phyloP scores from a whole-genome alignment of 1,140 invertebrate genomes.

The Berghia stephanieae region DNA sequence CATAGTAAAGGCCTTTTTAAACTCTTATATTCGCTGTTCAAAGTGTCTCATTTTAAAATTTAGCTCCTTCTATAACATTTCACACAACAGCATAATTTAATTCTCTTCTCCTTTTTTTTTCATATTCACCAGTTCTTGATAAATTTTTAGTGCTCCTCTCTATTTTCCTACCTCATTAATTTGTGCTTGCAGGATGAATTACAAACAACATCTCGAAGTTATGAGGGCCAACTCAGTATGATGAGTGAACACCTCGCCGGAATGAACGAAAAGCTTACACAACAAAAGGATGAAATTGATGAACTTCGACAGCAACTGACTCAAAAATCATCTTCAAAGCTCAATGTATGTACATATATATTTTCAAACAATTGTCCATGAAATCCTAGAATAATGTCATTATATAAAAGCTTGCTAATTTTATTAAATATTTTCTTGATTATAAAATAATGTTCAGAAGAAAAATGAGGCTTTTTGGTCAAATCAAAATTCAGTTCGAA shows the following conservation, averaged over 20 bases:
- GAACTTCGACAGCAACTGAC: slow-evolving; percentile 59
- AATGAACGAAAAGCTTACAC: slow-evolving; percentile 87
- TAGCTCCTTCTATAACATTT: no score
- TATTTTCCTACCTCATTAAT: not conserved
- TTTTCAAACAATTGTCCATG: no score
- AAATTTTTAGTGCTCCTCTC: not conserved
- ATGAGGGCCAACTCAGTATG: slow-evolving; percentile 87
- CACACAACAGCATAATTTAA: no score
- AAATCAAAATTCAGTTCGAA: no score
- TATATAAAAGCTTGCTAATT: not conserved
- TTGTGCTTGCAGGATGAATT: slow-evolving; percentile 68
- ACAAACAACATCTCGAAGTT: slow-evolving; percentile 80
- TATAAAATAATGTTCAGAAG: not conserved
- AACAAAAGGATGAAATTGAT: slow-evolving; percentile 78
- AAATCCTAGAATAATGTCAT: no score
- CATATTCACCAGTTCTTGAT: not conserved
- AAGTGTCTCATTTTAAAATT: no score
- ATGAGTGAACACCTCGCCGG: slow-evolving; percentile 92
- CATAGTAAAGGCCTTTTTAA: no score
- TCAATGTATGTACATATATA: no score
- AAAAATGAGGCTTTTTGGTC: no score
- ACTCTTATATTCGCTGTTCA: no score
- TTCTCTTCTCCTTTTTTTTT: not conserved
- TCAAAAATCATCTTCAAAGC: slow-evolving; percentile 15
- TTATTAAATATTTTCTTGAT: not conserved